Evolutionary conservation across 2,888 invertebrate species (phyloP).

Genomic region (Erebia palarica): DNA sequence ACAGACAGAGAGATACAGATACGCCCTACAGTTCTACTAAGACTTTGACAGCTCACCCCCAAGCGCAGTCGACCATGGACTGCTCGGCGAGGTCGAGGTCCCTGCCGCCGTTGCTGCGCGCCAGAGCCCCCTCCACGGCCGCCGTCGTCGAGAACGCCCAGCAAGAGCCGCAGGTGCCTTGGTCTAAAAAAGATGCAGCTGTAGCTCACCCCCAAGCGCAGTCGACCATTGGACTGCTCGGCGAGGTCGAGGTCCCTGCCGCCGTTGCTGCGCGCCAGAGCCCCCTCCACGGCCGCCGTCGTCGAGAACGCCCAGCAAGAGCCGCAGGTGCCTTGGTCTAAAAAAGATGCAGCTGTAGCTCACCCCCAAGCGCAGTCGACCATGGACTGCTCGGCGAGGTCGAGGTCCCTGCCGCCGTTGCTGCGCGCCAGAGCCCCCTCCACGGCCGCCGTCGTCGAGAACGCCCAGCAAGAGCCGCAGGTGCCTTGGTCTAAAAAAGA

Average conservation of each 20-base stretch:
- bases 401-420: no score
- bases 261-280: constrained; percentile 49
- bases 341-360: no score
- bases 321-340: constrained; percentile 54
- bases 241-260: constrained; percentile 53
- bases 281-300: constrained; percentile 54
- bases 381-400: no score
- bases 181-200: no score
- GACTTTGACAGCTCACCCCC: constrained; percentile 49
- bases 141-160: constrained; percentile 58
- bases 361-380: no score
- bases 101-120: constrained; percentile 49
- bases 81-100: constrained; percentile 57
- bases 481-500: no score
- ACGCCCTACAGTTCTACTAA: no score
- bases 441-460: no score
- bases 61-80: constrained; percentile 58
- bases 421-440: no score
- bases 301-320: constrained; percentile 60
- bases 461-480: no score
- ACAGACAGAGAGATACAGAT: no score
- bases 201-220: constrained; percentile 60
- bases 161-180: constrained; percentile 55
- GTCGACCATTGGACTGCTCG: constrained; percentile 58
- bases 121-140: constrained; percentile 53